phyloP scores from a whole-genome alignment of 2,888 invertebrate species.

The Dryocosmus kuriphilus region DNA sequence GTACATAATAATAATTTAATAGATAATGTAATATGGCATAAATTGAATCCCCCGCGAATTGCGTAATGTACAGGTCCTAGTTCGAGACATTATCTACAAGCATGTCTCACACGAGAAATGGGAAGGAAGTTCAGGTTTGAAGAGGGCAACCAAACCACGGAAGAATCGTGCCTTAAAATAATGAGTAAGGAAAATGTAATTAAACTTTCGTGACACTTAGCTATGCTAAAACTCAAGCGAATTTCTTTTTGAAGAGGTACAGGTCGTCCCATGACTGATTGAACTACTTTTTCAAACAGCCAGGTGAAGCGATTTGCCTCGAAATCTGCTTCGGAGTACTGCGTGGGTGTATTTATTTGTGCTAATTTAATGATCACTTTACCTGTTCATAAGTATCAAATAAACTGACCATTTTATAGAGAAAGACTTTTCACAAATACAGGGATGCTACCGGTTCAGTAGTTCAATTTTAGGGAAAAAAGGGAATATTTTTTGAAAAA shows the following conservation, averaged over 20 bases:
- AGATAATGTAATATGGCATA: not conserved
- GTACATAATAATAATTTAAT: too few species aligned
- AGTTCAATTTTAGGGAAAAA: too few species aligned
- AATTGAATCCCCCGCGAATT: conserved; percentile 4
- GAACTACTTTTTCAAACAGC: conserved; percentile 88
- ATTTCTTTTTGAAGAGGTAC: conserved; percentile 88
- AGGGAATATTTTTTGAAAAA: too few species aligned
- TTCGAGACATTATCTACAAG: not conserved
- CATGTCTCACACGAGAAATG: conserved; percentile 36
- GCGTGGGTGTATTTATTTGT: too few species aligned
- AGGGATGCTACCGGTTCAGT: too few species aligned
- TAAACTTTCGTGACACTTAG: conserved; percentile 94
- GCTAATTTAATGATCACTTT: too few species aligned
- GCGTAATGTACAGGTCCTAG: not conserved
- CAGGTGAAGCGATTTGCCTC: conserved; percentile 91
- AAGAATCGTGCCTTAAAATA: conserved; percentile 92
- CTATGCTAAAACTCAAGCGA: conserved; percentile 82
- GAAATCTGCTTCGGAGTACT: too few species aligned
- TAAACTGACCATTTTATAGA: too few species aligned
- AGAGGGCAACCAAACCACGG: not conserved
- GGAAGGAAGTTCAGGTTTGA: conserved; percentile 38
- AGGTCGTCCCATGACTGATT: conserved; percentile 90
- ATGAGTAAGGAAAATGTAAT: conserved; percentile 99
- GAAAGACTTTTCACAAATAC: too few species aligned
- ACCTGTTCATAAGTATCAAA: too few species aligned